A percentile compares a stretch with the other conserved stretches of the same genome.
These are phyloP conservation scores for Bostrychus sinensis DNA, from an alignment of 2,113 vertebrate genomes.

Conservation along the genomic window DNA sequence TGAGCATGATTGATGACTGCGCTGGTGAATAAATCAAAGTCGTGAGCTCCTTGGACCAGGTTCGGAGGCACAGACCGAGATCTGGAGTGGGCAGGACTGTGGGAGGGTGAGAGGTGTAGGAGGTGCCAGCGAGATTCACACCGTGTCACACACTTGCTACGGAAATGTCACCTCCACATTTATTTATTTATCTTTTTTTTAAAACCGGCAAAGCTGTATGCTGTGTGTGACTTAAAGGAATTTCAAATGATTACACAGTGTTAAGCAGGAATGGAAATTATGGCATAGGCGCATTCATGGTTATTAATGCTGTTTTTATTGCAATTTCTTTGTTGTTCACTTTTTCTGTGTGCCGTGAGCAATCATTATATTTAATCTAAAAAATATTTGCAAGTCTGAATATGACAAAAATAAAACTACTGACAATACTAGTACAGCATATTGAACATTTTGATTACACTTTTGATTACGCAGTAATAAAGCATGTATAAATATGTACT, in stretches of 20 bases:
- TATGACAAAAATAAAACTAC: too few relatives aligned
- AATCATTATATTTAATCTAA: too few relatives aligned
- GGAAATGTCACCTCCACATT: conserved; percentile 53
- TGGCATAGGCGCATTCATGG: not conserved
- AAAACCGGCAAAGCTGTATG: conserved; percentile 5
- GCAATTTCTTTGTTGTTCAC: too few relatives aligned
- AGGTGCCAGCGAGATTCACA: conserved; percentile 63
- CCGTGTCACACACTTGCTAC: conserved; percentile 59
- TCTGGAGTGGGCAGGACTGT: conserved; percentile 52
- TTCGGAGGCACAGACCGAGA: conserved; percentile 43
- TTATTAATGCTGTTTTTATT: too few relatives aligned
- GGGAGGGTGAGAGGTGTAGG: conserved; percentile 74
- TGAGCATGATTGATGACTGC: conserved; percentile 52
- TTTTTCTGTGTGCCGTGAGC: too few relatives aligned
- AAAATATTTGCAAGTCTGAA: too few relatives aligned
- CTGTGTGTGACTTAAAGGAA: conserved; percentile 14
- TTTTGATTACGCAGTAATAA: too few relatives aligned
- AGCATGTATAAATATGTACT: too few relatives aligned
- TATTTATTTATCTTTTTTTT: not conserved
- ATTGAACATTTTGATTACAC: too few relatives aligned
- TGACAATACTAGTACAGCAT: too few relatives aligned
- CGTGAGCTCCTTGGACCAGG: conserved; percentile 39
- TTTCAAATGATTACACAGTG: not conserved
- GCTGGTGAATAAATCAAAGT: conserved; percentile 40
- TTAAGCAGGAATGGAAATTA: not conserved